A percentile compares a stretch with the other conserved stretches of the same genome.
Conservation (phyloP, 2,113 vertebrate genomes). For the Tachysurus vachellii region DNA sequence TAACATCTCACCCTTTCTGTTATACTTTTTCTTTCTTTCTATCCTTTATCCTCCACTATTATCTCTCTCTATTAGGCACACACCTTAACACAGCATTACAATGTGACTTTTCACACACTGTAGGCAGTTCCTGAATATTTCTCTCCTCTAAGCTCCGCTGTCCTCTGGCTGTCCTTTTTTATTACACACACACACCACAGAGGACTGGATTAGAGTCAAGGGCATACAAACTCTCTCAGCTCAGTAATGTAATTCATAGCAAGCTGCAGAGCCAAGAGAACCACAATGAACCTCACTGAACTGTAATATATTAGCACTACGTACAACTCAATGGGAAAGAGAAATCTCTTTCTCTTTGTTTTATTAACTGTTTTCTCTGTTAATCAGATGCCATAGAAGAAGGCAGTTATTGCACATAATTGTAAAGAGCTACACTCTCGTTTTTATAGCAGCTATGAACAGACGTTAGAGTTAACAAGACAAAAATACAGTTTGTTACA, state of each 20-base stretch:
- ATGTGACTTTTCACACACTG: not conserved
- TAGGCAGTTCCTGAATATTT: not conserved
- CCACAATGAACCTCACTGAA: not conserved
- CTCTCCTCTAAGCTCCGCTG: not conserved
- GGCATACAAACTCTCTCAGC: not conserved
- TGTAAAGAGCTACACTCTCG: not conserved
- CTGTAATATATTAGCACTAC: not conserved
- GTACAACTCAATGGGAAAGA: not conserved
- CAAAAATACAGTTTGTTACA: not conserved
- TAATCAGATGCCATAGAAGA: not conserved
- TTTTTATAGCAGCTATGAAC: not conserved
- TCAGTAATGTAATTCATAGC: not conserved
- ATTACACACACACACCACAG: not conserved
- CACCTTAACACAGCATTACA: not conserved
- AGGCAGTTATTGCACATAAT: not conserved
- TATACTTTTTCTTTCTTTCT: not conserved
- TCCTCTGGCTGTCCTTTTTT: slow-evolving; percentile 1
- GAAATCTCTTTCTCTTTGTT: not conserved
- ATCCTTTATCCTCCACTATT: not conserved
- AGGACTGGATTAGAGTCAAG: not conserved
- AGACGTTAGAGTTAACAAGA: not conserved
- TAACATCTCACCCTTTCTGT: not conserved
- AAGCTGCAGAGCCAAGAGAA: not conserved
- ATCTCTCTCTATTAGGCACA: not conserved
- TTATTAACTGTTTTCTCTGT: not conserved